phyloP scores from a whole-genome alignment of 1,140 invertebrate genomes.

The Drosophila yakuba region DNA sequence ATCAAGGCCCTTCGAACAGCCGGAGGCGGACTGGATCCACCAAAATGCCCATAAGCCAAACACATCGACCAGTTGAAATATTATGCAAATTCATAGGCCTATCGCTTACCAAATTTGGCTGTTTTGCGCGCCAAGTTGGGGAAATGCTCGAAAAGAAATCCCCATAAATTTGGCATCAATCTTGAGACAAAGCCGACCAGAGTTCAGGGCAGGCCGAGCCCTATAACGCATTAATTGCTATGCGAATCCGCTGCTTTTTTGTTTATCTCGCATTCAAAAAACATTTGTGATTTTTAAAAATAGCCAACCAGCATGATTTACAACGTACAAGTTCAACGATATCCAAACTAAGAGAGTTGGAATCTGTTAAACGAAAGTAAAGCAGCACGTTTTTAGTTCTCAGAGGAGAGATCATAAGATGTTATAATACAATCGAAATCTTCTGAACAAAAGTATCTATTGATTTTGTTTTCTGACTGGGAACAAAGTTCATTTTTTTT shows the following conservation, averaged over 20 bases:
- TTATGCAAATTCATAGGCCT: conserved; percentile 45
- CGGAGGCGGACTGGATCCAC: conserved; percentile 32
- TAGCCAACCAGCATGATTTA: background rate
- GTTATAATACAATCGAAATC: background rate
- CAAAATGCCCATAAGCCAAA: conserved; percentile 13
- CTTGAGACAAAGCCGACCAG: conserved; percentile 4
- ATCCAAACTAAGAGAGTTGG: background rate
- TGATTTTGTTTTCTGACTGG: background rate
- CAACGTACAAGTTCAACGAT: background rate
- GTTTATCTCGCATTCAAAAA: background rate
- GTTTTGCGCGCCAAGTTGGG: conserved; percentile 18
- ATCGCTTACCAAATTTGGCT: background rate
- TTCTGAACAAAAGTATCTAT: background rate
- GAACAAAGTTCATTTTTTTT: background rate
- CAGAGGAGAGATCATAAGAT: background rate
- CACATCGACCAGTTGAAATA: background rate
- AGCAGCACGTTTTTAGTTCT: background rate
- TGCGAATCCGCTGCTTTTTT: background rate
- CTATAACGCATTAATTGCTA: too few relatives aligned
- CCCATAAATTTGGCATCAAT: conserved; percentile 31
- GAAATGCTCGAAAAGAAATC: conserved; percentile 29
- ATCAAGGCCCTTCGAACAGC: conserved; percentile 24
- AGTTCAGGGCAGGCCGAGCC: background rate
- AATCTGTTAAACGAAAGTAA: conserved; percentile 2
- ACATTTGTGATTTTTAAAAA: background rate